phyloP scores from a whole-genome alignment of 2,888 invertebrate species.

The Dermolepida albohirtum region DNA sequence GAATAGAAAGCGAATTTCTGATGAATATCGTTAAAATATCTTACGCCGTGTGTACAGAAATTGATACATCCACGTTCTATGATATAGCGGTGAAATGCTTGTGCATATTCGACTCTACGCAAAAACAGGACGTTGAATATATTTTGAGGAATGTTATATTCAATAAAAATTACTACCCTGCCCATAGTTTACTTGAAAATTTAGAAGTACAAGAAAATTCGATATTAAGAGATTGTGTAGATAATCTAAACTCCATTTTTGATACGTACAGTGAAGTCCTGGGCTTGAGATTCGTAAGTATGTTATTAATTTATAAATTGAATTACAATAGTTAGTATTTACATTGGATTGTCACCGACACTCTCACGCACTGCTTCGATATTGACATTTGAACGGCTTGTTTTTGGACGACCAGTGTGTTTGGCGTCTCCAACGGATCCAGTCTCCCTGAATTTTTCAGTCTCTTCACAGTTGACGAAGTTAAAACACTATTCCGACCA shows the following conservation, averaged over 20 bases:
- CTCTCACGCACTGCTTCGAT: no score
- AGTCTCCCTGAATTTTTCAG: no score
- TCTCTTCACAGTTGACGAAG: no score
- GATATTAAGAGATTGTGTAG: constrained; percentile 63
- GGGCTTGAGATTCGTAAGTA: constrained; percentile 57
- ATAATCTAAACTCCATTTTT: constrained; percentile 58
- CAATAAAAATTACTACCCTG: constrained; percentile 71
- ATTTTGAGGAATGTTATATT: constrained; percentile 73
- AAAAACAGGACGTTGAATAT: constrained; percentile 69
- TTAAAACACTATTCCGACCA: no score
- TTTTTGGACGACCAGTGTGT: no score
- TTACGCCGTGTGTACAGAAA: constrained; percentile 55
- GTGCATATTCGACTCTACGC: constrained; percentile 71
- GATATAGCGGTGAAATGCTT: constrained; percentile 72
- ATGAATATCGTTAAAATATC: constrained; percentile 67
- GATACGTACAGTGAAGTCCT: constrained; percentile 59
- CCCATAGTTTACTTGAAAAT: constrained; percentile 69
- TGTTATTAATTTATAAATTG: background rate
- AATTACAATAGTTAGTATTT: no score
- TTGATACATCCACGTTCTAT: constrained; percentile 69
- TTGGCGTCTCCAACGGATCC: no score
- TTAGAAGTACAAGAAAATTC: constrained; percentile 67
- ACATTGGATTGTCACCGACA: no score
- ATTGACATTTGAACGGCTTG: no score
- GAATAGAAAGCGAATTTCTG: constrained; percentile 71